phyloP scores from a whole-genome alignment of 1,140 invertebrate species.

The Orchestia grillus region DNA sequence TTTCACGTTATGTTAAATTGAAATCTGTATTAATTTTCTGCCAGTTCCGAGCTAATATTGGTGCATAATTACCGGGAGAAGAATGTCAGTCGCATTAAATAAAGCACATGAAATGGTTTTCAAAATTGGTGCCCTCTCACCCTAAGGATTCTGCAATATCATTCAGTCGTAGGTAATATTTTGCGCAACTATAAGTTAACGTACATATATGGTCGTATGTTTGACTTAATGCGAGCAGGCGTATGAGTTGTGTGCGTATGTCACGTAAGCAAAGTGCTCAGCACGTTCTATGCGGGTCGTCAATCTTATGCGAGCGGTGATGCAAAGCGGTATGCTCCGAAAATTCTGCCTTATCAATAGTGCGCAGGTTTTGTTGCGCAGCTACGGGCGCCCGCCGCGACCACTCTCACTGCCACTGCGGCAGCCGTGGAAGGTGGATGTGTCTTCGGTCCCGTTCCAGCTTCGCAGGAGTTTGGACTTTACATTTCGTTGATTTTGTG shows the following conservation, averaged over 20 bases:
- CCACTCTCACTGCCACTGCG: conserved; percentile 36
- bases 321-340: background rate
- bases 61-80: no score
- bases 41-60: no score
- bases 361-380: background rate
- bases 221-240: background rate
- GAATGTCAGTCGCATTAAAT: no score
- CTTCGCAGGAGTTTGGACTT: background rate
- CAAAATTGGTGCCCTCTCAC: no score
- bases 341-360: background rate
- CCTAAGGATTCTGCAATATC: background rate
- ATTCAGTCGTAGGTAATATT: background rate
- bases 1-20: no score
- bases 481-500: background rate
- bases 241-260: background rate
- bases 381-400: background rate
- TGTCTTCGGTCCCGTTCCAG: background rate
- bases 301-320: background rate
- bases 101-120: no score
- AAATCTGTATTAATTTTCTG: no score
- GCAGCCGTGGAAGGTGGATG: background rate
- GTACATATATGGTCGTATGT: background rate
- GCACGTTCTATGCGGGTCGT: background rate
- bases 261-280: background rate
- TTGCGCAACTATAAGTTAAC: background rate